Conservation (phyloP, 2,797 vertebrate genomes). For the Gallinago nigripennis region DNA sequence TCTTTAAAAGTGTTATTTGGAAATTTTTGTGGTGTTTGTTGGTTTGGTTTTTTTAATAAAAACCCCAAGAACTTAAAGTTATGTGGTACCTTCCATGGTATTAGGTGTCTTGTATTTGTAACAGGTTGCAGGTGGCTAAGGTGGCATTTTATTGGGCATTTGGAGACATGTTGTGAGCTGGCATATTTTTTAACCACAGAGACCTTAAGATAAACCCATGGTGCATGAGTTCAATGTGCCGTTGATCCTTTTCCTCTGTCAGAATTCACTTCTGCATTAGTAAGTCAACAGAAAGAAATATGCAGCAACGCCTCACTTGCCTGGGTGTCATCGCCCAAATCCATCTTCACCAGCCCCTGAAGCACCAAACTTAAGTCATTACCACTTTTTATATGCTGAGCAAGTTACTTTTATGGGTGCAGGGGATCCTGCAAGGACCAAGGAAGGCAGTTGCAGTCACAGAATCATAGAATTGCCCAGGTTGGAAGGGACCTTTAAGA, state of each 20-base stretch:
- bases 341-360: neutral
- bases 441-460: neutral
- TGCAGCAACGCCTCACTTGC: fast-evolving
- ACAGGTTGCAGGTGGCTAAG: neutral
- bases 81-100: neutral
- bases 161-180: neutral
- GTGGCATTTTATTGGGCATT: neutral
- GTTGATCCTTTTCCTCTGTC: neutral
- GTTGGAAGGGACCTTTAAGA: too few species aligned
- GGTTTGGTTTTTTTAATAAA: neutral
- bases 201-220: neutral
- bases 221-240: neutral
- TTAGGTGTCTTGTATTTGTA: neutral
- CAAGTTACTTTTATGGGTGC: neutral
- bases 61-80: neutral
- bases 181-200: neutral
- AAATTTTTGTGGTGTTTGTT: neutral
- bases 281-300: neutral
- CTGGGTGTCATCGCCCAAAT: neutral
- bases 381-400: fast-evolving
- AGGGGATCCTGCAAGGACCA: neutral
- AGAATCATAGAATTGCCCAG: too few species aligned
- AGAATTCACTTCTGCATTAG: neutral
- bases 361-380: neutral
- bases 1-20: neutral